Conservation (phyloP, 2,797 vertebrate species). For the Cygnus olor region DNA sequence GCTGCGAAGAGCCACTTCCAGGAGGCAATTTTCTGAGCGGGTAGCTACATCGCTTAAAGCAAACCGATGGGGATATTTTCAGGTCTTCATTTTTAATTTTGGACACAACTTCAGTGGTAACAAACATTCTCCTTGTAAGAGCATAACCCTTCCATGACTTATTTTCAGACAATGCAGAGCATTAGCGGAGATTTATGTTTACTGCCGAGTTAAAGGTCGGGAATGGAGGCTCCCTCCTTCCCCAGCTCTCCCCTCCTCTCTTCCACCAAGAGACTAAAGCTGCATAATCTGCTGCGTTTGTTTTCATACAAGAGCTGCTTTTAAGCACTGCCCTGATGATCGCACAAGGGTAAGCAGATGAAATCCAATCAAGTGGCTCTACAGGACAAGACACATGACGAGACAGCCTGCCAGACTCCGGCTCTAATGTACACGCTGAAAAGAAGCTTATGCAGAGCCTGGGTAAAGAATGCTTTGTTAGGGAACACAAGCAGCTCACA, state of each 20-base stretch:
- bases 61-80: not conserved
- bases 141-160: constrained; percentile 4
- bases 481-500: constrained; percentile 61
- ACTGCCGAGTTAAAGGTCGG: constrained; percentile 71
- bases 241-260: constrained; percentile 39
- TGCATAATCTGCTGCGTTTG: constrained; percentile 67
- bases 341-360: constrained; percentile 71
- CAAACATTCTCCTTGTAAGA: constrained; percentile 47
- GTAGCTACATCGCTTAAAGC: not conserved
- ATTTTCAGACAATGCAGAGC: constrained; percentile 52
- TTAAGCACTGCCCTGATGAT: constrained; percentile 66
- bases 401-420: constrained; percentile 68
- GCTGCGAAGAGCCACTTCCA: not conserved
- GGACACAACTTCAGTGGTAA: not conserved
- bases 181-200: constrained; percentile 71
- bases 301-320: constrained; percentile 69
- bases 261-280: constrained; percentile 45
- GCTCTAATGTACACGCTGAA: constrained; percentile 65
- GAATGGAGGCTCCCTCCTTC: constrained; percentile 57
- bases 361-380: constrained; percentile 80
- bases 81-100: constrained; percentile 34
- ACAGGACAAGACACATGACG: constrained; percentile 73
- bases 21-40: not conserved
- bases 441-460: constrained; percentile 67
- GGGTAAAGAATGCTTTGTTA: constrained; percentile 74